These are phyloP conservation scores for Vespertilio murinus DNA, from an alignment of 2,797 vertebrate species.

Conservation along the genomic window DNA sequence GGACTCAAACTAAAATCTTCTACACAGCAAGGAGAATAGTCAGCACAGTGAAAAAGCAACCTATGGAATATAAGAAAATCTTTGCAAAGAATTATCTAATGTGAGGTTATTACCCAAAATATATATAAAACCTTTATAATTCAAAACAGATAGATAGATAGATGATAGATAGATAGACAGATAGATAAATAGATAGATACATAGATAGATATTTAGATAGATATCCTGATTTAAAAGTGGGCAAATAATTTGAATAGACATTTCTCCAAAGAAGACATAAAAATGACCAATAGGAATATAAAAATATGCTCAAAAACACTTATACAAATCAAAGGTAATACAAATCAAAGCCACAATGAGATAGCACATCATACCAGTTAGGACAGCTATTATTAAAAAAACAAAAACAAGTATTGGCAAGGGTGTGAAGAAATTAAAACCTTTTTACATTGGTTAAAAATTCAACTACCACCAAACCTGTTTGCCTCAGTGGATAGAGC, in stretches of 20 bases:
- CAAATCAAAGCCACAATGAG: neutral
- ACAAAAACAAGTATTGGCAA: neutral
- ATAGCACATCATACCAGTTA: neutral
- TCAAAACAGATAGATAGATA: neutral
- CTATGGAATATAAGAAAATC: neutral
- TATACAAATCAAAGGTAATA: neutral
- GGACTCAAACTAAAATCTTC: neutral
- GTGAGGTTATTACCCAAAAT: neutral
- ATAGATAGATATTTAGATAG: neutral
- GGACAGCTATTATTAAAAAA: neutral
- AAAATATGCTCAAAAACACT: neutral
- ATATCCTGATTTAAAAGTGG: neutral
- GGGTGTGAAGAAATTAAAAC: no score
- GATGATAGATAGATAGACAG: neutral
- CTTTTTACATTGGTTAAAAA: neutral
- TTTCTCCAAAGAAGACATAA: neutral
- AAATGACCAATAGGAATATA: neutral
- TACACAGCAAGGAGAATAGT: neutral
- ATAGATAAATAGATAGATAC: neutral
- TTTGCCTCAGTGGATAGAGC: no score
- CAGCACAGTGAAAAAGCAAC: neutral
- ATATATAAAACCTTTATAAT: neutral
- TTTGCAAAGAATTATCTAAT: neutral
- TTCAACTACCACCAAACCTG: neutral
- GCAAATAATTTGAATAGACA: neutral